Conservation (phyloP, 2,113 vertebrate genomes). For the Cathartes aura region DNA sequence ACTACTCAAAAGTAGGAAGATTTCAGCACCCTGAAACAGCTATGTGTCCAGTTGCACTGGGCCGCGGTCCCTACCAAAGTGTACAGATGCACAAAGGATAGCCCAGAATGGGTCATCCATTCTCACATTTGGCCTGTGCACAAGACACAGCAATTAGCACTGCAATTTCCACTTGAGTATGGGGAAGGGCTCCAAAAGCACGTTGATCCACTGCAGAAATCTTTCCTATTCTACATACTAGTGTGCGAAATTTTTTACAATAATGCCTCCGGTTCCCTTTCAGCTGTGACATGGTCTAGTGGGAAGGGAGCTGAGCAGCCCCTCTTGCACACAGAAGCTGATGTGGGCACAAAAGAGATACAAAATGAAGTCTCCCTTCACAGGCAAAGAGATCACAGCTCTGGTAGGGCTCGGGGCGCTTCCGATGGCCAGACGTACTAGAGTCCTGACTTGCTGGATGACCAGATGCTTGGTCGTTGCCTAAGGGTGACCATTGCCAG, state of each 20-base stretch:
- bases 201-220: neutral
- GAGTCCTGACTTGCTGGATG: neutral
- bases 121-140: neutral
- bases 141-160: neutral
- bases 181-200: neutral
- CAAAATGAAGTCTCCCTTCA: neutral
- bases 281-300: neutral
- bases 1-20: neutral
- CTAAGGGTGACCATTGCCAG: neutral
- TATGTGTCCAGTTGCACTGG: neutral
- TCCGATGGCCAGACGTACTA: neutral
- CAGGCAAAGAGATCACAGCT: neutral
- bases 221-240: neutral
- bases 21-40: neutral
- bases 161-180: neutral
- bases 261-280: neutral
- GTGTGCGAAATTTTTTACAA: neutral
- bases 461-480: neutral
- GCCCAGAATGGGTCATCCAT: neutral
- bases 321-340: neutral
- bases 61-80: accelerated
- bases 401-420: neutral
- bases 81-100: neutral
- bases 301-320: neutral
- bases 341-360: neutral